These are phyloP conservation scores for Cylindroiulus punctatus DNA, from an alignment of 2,888 invertebrate genomes.

Conservation along the genomic window DNA sequence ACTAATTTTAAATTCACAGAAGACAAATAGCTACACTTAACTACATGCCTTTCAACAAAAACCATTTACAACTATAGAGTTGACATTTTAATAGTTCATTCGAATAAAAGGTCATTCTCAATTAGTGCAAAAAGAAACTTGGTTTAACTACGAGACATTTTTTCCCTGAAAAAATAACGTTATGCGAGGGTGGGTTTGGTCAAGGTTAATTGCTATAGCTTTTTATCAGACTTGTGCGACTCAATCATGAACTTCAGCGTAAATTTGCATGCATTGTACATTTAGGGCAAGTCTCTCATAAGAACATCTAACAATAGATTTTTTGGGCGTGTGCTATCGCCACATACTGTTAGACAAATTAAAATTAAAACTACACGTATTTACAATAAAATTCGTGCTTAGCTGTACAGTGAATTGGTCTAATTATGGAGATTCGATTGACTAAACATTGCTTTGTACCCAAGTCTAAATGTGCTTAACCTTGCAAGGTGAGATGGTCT, in stretches of 20 bases:
- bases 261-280: slow-evolving; percentile 16
- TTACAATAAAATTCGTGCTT: background rate
- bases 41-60: background rate
- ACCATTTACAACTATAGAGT: background rate
- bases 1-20: background rate
- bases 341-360: slow-evolving; percentile 28
- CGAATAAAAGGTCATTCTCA: background rate
- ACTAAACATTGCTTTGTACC: background rate
- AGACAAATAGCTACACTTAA: background rate
- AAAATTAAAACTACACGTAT: slow-evolving; percentile 21
- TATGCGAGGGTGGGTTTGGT: background rate
- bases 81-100: background rate
- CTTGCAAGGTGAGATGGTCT: background rate
- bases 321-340: slow-evolving; percentile 39
- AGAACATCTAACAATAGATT: background rate
- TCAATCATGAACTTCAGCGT: slow-evolving; percentile 19
- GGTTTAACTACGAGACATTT: background rate
- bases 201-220: slow-evolving; percentile 18
- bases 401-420: background rate
- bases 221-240: background rate
- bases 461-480: background rate
- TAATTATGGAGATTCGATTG: slow-evolving; percentile 17
- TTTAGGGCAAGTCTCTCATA: slow-evolving; percentile 8
- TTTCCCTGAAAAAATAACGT: background rate
- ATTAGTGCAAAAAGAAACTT: background rate